These are phyloP conservation scores for Drosophila pseudotalamancana DNA, from an alignment of 2,888 invertebrate species.

Conservation along the genomic window DNA sequence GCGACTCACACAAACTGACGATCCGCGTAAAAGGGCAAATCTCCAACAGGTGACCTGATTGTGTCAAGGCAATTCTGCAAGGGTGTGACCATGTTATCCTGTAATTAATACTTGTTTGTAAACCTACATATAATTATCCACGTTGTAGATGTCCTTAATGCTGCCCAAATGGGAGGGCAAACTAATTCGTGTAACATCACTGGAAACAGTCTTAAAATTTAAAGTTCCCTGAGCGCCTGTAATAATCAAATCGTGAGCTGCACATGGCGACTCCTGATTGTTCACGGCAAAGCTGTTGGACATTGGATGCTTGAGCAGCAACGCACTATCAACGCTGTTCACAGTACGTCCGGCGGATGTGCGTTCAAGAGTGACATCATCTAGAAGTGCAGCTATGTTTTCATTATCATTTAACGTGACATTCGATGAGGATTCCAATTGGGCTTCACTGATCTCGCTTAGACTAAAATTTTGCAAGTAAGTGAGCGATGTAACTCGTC, in stretches of 20 bases:
- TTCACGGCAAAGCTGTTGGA: slow-evolving; percentile 42
- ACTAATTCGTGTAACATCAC: slow-evolving; percentile 58
- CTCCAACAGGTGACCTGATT: slow-evolving; percentile 81
- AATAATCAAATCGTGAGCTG: slow-evolving; percentile 43
- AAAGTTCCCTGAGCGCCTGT: slow-evolving; percentile 57
- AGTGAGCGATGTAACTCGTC: neutral
- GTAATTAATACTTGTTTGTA: neutral
- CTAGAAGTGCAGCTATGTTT: slow-evolving; percentile 65
- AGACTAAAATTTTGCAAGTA: slow-evolving; percentile 50
- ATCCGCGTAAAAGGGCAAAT: slow-evolving; percentile 81
- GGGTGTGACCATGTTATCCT: neutral
- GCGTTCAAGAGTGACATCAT: slow-evolving; percentile 71
- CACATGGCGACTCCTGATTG: slow-evolving; percentile 39
- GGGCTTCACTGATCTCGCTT: slow-evolving; percentile 79
- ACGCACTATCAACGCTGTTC: slow-evolving; percentile 49
- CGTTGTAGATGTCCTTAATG: slow-evolving; percentile 77
- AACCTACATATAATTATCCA: slow-evolving; percentile 81
- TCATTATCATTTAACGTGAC: slow-evolving; percentile 77
- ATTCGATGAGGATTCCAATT: slow-evolving; percentile 68
- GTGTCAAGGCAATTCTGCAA: slow-evolving; percentile 76
- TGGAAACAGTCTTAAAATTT: slow-evolving; percentile 57
- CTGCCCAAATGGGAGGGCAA: slow-evolving; percentile 70
- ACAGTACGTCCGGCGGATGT: slow-evolving; percentile 54
- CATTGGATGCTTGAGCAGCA: slow-evolving; percentile 42
- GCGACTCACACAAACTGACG: slow-evolving; percentile 45